Percentiles rank a stretch among this genome's conserved stretches.
Evolutionary conservation across 2,113 vertebrate genomes (phyloP).

Genomic region (Esox niger): DNA sequence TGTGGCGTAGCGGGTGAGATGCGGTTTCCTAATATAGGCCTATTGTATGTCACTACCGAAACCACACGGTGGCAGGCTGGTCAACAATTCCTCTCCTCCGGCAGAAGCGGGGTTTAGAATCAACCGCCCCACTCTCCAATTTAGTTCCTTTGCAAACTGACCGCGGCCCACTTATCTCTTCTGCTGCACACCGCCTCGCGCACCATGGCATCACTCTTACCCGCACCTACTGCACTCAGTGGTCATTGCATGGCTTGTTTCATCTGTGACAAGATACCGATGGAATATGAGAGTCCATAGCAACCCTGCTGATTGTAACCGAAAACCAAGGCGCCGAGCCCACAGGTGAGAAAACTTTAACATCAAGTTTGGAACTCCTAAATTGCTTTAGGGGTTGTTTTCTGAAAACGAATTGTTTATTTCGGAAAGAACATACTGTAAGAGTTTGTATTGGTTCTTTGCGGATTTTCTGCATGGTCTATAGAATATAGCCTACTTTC

Average conservation of each 20-base stretch:
- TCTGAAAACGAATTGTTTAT: neutral
- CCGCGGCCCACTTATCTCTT: neutral
- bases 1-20: too few species aligned
- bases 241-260: neutral
- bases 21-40: neutral
- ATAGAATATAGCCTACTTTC: too few species aligned
- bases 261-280: conserved; percentile 1
- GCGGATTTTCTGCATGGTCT: too few species aligned
- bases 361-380: neutral
- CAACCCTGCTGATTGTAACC: conserved; percentile 9
- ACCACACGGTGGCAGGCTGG: neutral
- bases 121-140: neutral
- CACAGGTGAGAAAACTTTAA: conserved; percentile 25
- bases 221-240: neutral
- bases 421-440: neutral
- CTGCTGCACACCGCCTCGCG: neutral
- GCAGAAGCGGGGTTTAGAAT: neutral
- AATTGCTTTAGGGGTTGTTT: neutral
- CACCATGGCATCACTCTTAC: conserved; percentile 6
- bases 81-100: neutral
- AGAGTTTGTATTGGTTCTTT: too few species aligned
- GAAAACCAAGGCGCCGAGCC: conserved; percentile 14
- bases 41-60: neutral
- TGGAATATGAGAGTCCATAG: conserved; percentile 28
- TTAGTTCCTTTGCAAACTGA: neutral